phyloP scores from a whole-genome alignment of 2,888 invertebrate genomes.

The Chirona hameri region DNA sequence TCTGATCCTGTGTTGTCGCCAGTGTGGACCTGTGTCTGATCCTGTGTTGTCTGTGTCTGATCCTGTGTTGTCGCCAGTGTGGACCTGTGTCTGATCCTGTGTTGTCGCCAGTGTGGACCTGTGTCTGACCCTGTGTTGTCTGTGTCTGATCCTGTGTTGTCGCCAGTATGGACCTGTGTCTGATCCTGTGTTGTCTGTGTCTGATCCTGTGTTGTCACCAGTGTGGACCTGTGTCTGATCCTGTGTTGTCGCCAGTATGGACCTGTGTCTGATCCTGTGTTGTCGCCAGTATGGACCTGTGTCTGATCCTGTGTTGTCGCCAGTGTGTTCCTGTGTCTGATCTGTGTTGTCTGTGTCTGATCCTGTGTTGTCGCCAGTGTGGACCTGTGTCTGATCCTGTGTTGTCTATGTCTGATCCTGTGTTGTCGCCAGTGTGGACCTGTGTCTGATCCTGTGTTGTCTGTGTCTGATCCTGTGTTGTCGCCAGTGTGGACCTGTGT shows the following conservation, averaged over 20 bases:
- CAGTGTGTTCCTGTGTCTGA: constrained; percentile 61
- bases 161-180: no score
- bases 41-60: no score
- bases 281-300: not conserved
- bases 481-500: not conserved
- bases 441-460: constrained; percentile 47
- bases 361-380: not conserved
- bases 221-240: constrained; percentile 61
- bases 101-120: constrained; percentile 60
- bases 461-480: no score
- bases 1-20: no score
- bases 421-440: constrained; percentile 57
- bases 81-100: constrained; percentile 23
- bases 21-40: no score
- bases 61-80: not conserved
- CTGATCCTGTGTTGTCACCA: constrained; percentile 30
- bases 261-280: no score
- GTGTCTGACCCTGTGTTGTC: constrained; percentile 42
- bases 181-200: no score
- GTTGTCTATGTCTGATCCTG: constrained; percentile 27
- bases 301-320: constrained; percentile 30
- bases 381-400: no score
- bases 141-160: no score
- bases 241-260: no score
- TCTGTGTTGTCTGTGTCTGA: no score